Percentiles rank a stretch among this genome's conserved stretches.
Conservation (phyloP, 2,888 invertebrate genomes). For the Arctia plantaginis region DNA sequence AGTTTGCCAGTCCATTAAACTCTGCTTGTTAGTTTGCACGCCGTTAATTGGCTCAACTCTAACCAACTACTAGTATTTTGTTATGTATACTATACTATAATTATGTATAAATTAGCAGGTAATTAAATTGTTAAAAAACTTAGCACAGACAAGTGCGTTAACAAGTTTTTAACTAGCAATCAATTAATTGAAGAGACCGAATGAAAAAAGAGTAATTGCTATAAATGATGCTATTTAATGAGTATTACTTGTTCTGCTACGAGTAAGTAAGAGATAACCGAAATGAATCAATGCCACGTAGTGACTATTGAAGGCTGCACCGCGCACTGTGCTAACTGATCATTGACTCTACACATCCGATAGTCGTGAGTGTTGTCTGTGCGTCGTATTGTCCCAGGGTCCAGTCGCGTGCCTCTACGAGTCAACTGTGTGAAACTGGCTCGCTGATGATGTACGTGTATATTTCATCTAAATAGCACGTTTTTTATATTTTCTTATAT, state of each 20-base stretch:
- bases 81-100: too few relatives aligned
- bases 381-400: constrained; percentile 27
- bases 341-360: neutral
- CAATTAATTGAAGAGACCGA: neutral
- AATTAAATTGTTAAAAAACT: neutral
- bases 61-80: neutral
- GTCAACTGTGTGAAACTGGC: constrained; percentile 27
- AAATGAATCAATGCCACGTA: neutral
- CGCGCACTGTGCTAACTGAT: neutral
- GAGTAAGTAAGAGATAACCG: neutral
- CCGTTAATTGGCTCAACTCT: neutral
- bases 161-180: neutral
- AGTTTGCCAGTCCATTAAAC: neutral
- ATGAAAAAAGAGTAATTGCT: neutral
- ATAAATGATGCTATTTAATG: neutral
- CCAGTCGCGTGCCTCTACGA: constrained; percentile 24
- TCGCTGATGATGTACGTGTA: constrained; percentile 4
- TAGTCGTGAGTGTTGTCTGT: constrained; percentile 1
- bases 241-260: neutral
- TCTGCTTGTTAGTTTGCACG: neutral
- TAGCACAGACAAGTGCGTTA: neutral
- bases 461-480: neutral
- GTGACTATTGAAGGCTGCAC: neutral
- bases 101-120: neutral
- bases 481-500: neutral